These are phyloP conservation scores for Lytechinus variegatus DNA, from an alignment of 35 echinoderm and acorn worm species.

Conservation along the genomic window DNA sequence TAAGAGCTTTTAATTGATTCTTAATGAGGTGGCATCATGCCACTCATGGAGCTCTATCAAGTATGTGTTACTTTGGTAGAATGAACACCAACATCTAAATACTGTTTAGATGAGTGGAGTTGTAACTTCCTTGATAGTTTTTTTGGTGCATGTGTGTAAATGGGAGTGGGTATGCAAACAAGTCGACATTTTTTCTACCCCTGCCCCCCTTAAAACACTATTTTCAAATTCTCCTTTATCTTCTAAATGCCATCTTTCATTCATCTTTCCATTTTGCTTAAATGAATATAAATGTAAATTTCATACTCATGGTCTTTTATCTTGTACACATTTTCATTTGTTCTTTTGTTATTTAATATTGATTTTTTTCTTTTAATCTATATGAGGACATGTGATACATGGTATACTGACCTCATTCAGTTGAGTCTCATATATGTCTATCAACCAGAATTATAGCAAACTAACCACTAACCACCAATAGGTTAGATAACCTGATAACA, in stretches of 20 bases:
- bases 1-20: background rate
- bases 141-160: no score
- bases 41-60: background rate
- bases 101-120: background rate
- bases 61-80: background rate
- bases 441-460: background rate
- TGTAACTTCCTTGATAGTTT: background rate
- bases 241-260: background rate
- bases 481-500: background rate
- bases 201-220: background rate
- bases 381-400: no score
- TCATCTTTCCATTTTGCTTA: background rate
- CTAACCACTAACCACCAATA: background rate
- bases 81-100: background rate
- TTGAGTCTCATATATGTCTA: background rate
- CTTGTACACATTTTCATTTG: no score
- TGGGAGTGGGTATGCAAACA: no score
- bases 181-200: background rate
- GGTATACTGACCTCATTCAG: no score
- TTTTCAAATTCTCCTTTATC: background rate
- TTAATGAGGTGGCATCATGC: constrained; percentile 20
- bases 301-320: no score
- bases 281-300: background rate
- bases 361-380: background rate
- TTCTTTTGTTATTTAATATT: no score